Conservation (phyloP, 2,113 vertebrate species). For the Laterallus jamaicensis region DNA sequence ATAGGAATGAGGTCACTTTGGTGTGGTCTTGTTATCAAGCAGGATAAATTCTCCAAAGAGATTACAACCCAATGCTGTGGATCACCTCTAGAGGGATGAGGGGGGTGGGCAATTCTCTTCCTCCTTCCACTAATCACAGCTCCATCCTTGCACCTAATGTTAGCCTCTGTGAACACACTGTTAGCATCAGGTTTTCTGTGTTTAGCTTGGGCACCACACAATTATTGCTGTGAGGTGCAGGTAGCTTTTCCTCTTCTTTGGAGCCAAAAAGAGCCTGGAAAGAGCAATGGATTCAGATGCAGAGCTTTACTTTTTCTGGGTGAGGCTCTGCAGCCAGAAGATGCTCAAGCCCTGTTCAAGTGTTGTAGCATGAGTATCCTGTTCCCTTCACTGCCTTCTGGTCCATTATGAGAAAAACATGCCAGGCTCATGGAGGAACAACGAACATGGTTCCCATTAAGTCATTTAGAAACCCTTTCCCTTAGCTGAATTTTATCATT, state of each 20-base stretch:
- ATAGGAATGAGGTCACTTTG: background rate
- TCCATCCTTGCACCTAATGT: background rate
- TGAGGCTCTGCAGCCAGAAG: background rate
- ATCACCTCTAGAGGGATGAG: background rate
- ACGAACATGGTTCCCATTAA: background rate
- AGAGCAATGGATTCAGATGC: constrained; percentile 5
- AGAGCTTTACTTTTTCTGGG: constrained; percentile 2
- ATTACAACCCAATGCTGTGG: background rate
- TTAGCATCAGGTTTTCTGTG: rapidly evolving
- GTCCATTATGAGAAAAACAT: background rate
- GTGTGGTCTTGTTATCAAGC: background rate
- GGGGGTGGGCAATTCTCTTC: background rate
- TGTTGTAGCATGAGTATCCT: background rate
- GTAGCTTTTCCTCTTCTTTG: background rate
- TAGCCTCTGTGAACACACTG: background rate
- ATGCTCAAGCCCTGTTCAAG: background rate
- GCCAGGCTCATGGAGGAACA: background rate
- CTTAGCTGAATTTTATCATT: background rate
- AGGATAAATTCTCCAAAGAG: background rate
- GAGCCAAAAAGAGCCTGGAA: background rate
- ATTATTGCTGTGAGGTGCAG: background rate
- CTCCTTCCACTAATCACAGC: background rate
- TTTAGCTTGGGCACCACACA: background rate
- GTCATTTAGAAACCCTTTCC: background rate
- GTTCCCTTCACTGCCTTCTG: background rate